phyloP scores from a whole-genome alignment of 2,113 vertebrate species.

The Manacus vitellinus region DNA sequence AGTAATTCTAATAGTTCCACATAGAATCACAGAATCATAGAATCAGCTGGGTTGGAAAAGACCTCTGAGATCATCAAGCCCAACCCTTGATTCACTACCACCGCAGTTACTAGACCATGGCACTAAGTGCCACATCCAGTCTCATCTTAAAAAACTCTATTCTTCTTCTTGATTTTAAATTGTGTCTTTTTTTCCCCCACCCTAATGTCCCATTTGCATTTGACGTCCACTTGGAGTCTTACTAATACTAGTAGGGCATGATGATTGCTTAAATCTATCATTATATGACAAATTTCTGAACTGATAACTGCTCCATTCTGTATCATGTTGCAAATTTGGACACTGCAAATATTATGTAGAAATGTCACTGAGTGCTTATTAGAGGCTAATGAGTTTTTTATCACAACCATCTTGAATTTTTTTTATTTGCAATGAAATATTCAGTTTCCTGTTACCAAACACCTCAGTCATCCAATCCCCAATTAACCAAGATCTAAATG shows the following conservation, averaged over 20 bases:
- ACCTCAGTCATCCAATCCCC: not conserved
- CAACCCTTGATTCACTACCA: no score
- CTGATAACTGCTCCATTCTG: not conserved
- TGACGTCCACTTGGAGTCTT: not conserved
- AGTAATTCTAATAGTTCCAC: not conserved
- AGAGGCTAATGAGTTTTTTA: not conserved
- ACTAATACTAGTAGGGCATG: not conserved
- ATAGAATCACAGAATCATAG: no score
- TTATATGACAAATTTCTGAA: not conserved
- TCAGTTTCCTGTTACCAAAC: not conserved
- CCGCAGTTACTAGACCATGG: no score
- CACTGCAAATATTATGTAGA: not conserved
- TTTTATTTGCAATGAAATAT: not conserved
- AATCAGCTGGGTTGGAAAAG: no score
- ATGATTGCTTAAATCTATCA: not conserved
- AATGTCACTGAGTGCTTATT: not conserved
- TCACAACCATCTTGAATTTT: not conserved
- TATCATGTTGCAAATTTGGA: not conserved
- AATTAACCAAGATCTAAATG: constrained; percentile 63
- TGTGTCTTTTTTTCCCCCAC: not conserved
- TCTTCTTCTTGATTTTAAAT: not conserved
- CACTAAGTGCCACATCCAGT: no score
- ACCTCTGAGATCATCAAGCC: no score
- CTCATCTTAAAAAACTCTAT: not conserved
- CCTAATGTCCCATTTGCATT: not conserved